phyloP scores from a whole-genome alignment of 2,888 invertebrate species.

The Hedychridium roseum region DNA sequence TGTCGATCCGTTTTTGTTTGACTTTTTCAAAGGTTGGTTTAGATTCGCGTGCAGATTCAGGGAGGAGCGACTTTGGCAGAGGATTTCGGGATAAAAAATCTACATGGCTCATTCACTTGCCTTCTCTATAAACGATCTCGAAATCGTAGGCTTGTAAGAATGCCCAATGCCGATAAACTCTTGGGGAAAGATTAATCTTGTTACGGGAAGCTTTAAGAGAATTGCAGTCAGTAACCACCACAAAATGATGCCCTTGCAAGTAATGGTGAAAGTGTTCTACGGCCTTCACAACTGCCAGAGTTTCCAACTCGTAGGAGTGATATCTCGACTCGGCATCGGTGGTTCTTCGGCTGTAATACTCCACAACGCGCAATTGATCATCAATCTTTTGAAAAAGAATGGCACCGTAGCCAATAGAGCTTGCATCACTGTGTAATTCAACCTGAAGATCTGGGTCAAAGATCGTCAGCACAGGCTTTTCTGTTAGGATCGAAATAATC shows the following conservation, averaged over 20 bases:
- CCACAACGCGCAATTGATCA: background rate
- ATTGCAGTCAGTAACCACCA: conserved; percentile 45
- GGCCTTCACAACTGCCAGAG: conserved; percentile 22
- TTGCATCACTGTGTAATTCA: conserved; percentile 18
- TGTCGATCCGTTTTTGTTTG: conserved; percentile 4
- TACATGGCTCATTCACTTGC: background rate
- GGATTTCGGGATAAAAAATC: background rate
- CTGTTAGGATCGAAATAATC: conserved; percentile 16
- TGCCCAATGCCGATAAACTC: conserved; percentile 42
- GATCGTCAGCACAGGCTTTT: conserved; percentile 14
- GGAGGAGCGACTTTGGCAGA: no score
- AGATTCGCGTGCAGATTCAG: no score
- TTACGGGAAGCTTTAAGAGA: conserved; percentile 32
- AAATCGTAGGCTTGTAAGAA: conserved; percentile 28
- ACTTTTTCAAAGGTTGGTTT: background rate
- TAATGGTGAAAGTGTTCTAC: conserved; percentile 24
- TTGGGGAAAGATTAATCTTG: conserved; percentile 38
- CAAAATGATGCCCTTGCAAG: conserved; percentile 33
- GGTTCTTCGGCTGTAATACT: no score
- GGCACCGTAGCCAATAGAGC: conserved; percentile 8
- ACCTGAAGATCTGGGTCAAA: conserved; percentile 14
- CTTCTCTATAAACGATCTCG: background rate
- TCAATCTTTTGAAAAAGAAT: conserved; percentile 5
- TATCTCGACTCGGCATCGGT: no score
- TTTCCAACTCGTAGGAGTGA: conserved; percentile 21